A percentile compares a stretch with the other conserved stretches of the same genome.
Conservation (phyloP, 2,113 vertebrate genomes). For the Sander vitreus region DNA sequence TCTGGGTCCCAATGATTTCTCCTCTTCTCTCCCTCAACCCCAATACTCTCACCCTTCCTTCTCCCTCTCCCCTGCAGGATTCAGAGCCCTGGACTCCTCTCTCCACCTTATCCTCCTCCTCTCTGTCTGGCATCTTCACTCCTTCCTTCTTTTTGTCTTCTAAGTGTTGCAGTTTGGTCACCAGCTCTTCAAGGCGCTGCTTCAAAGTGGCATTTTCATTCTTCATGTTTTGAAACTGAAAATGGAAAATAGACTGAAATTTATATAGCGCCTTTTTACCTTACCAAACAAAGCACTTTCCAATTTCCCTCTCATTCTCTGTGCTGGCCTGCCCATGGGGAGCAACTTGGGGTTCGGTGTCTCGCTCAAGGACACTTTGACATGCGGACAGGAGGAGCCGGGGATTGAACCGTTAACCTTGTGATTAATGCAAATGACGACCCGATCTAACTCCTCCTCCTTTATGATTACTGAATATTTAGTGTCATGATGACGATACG, state of each 20-base stretch:
- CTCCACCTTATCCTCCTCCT: constrained; percentile 41
- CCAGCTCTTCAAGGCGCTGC: constrained; percentile 72
- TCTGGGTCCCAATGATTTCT: constrained; percentile 62
- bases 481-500: too few species aligned
- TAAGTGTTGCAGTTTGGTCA: constrained; percentile 51
- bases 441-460: too few species aligned
- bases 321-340: too few species aligned
- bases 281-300: too few species aligned
- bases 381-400: too few species aligned
- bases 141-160: constrained; percentile 44
- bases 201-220: constrained; percentile 83
- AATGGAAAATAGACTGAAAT: not conserved
- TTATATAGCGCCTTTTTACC: too few species aligned
- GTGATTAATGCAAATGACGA: too few species aligned
- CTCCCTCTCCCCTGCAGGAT: constrained; percentile 75
- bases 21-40: constrained; percentile 61
- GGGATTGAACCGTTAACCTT: too few species aligned
- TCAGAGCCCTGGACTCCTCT: constrained; percentile 73
- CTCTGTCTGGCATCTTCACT: constrained; percentile 28
- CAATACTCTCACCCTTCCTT: constrained; percentile 71
- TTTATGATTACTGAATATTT: too few species aligned
- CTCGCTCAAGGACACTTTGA: too few species aligned
- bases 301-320: too few species aligned
- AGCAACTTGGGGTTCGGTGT: too few species aligned
- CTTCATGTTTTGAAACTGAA: constrained; percentile 83